Evolutionary conservation across 2,888 invertebrate genomes (phyloP), one percentile per base, ranked within the genome.

Genomic region (Agonum fuliginosum): DNA sequence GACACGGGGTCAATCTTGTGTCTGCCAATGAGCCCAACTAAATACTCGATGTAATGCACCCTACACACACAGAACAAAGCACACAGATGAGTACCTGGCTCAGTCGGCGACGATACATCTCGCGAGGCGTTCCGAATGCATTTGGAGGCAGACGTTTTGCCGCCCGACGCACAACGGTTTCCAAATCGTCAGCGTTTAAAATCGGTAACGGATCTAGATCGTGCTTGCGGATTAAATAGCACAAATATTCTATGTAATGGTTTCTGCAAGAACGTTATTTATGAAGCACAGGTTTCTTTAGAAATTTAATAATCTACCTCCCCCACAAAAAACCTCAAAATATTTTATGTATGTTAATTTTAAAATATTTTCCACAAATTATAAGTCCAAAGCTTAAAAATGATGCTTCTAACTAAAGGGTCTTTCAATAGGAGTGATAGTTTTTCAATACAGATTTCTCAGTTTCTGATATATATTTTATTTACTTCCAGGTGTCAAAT

Each of bases 1-100:
- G 92, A 91, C 84, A 97, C 91, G 3, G 98, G 97, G 89, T 98
- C 98, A 87, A 98, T 90, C 84, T 91, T 90, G 86, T 93, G 90
- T 87, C 91, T 91, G 87, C 94, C 94, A 88, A 97, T 95, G 87
- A 94, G 91, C 83, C 91, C 92, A 86, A 97, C 96, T 90, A 98
- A 91, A 90, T 97, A 97, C 90, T 98, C 98, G 87, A 97, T 93
- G 91, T 97, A 98, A 91, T 98, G 98, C 86, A 91, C 89, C 91
- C 97, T 98, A 90, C 85, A 89, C 88, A 85, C 84, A 82, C 79
- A 78, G 54, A 71, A 80, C 79, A 79, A 75, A 80, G 71, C 87
- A 83, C 82, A 77, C 43, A 24, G 67, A 37, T 43, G 5, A 74
- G 17, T 86, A 93, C 93, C 92, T 93, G 90, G 80, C 89, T 84